Evolutionary conservation across 2,113 vertebrate species (phyloP), one percentile per base, ranked within the genome.

Genomic region (Pelecanoides urinatrix): DNA sequence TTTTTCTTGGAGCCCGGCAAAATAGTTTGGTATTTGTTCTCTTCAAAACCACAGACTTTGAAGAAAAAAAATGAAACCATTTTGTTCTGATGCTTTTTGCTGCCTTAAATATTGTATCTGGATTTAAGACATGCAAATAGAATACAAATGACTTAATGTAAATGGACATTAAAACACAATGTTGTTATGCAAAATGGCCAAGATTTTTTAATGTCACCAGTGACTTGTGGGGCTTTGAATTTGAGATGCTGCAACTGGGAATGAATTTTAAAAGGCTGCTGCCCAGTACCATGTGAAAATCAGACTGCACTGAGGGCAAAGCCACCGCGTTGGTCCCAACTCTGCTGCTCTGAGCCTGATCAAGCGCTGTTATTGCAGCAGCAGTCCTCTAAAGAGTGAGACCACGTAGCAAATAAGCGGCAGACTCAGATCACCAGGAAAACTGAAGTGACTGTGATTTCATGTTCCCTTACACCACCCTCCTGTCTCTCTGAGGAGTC

Each of bases 1-100:
- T 34, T 13, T 4, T 8, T 13, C 71, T 49, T 85, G 55, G 47
- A 88, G 44, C 11, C 61, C 0, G 1, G 27, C 17, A 72, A 75
- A 67, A 42, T 21, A 72, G 1, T 47, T 81, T 40, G 36, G 17
- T 77, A 22, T 50, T 88, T 81, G 16, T 52, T 87, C 22, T 27
- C 56, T 89, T 93, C 75, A 94, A 95, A 96, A 47, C 56, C 62
- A 61, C 18, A 75, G 74, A n/a, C 30, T 91, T 70, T 50, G 71
- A 58, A 91, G n/a, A 93, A 82, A 90, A 83, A 4, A 88, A 85
- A 81, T 30, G 1, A 94, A 96, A 82, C 9, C 6, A 7, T 73
- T 79, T 67, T 87, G 7, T 45, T 68, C 29, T 75, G 25, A 52
- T 26, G 50, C 20, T 40, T 89, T 86, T 82, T 90, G 10, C 30